These are phyloP conservation scores for Trachymyrmex septentrionalis DNA, from an alignment of 1,140 invertebrate genomes.

Conservation along the genomic window DNA sequence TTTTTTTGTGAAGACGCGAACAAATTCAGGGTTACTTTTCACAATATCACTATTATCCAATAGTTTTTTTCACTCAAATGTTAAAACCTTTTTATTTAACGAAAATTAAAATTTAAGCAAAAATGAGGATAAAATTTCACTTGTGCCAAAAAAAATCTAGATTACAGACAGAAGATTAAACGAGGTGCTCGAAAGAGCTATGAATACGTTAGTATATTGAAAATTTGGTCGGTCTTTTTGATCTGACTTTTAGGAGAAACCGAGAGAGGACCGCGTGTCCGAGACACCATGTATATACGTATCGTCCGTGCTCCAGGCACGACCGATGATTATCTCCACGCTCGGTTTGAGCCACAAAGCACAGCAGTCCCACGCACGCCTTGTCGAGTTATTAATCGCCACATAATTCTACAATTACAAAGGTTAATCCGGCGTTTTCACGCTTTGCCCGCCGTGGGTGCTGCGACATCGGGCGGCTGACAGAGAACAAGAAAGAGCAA, in stretches of 20 bases:
- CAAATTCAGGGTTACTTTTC: too few relatives aligned
- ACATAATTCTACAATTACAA: slow-evolving; percentile 84
- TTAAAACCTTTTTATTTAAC: too few relatives aligned
- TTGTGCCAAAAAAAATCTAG: too few relatives aligned
- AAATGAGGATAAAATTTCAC: too few relatives aligned
- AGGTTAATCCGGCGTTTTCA: slow-evolving; percentile 83
- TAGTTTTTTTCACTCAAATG: too few relatives aligned
- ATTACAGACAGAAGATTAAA: too few relatives aligned
- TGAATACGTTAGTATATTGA: neutral
- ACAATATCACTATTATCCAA: too few relatives aligned
- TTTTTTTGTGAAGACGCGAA: too few relatives aligned
- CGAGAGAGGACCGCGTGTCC: neutral
- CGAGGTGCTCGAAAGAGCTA: neutral
- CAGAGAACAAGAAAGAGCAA: slow-evolving; percentile 36
- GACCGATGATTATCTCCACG: slow-evolving; percentile 84
- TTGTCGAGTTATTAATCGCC: slow-evolving; percentile 85
- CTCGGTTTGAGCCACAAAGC: slow-evolving; percentile 82
- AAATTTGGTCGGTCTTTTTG: neutral
- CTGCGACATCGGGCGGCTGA: slow-evolving; percentile 46
- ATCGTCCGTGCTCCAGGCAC: slow-evolving; percentile 78
- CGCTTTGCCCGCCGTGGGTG: slow-evolving; percentile 76
- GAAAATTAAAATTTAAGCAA: too few relatives aligned
- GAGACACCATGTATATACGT: slow-evolving; percentile 65
- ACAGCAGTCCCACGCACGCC: slow-evolving; percentile 83
- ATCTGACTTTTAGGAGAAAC: neutral